phyloP scores from a whole-genome alignment of 2,113 vertebrate species.

The Callipepla squamata region DNA sequence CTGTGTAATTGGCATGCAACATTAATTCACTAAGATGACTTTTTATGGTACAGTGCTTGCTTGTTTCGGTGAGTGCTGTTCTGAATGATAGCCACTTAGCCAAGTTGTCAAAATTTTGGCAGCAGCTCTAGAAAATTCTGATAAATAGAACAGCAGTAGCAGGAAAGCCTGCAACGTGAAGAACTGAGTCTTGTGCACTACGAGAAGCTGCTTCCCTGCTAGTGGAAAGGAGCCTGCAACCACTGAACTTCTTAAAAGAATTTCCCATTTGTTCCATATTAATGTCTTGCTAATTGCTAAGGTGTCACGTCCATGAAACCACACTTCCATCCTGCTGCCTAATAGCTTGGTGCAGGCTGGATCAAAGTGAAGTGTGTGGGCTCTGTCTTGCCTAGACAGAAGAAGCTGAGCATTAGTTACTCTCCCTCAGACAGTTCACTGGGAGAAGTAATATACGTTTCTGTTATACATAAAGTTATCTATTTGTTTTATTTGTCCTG shows the following conservation, averaged over 20 bases:
- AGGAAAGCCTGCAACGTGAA: neutral
- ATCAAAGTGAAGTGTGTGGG: neutral
- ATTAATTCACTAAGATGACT: neutral
- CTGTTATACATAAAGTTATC: fast-evolving
- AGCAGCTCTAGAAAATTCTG: conserved; percentile 4
- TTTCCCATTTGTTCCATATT: neutral
- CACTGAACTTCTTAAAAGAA: neutral
- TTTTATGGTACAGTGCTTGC: neutral
- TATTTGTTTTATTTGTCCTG: neutral
- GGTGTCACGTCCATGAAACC: neutral
- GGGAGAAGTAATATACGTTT: neutral
- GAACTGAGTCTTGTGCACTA: neutral
- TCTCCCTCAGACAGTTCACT: neutral
- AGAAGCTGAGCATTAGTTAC: neutral
- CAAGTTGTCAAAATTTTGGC: conserved; percentile 30
- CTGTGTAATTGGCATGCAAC: neutral
- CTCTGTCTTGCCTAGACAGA: neutral
- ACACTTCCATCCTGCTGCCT: neutral
- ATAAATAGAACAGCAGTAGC: neutral
- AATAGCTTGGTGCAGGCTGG: neutral
- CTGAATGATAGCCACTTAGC: conserved; percentile 10
- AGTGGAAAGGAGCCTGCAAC: neutral
- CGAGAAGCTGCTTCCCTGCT: neutral
- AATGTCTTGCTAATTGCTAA: neutral
- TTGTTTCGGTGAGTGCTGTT: neutral